Conservation (phyloP, 2,888 invertebrate species). For the Epicampocera succincta region DNA sequence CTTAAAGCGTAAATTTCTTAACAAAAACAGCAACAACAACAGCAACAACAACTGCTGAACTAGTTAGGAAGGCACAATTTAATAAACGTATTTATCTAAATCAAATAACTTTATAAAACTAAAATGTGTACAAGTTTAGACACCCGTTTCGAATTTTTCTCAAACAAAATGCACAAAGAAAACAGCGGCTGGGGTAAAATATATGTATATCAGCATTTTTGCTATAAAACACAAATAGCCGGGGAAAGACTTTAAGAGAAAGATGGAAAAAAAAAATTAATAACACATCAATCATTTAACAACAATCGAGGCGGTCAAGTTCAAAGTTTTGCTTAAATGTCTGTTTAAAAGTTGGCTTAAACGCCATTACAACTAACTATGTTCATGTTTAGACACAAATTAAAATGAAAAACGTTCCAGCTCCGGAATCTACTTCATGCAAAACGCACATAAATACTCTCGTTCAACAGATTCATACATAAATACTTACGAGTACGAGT, state of each 20-base stretch:
- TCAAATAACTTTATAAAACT: slow-evolving; percentile 30
- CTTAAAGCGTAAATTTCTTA: slow-evolving; percentile 67
- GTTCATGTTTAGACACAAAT: slow-evolving; percentile 34
- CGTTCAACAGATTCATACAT: neutral
- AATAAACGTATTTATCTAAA: slow-evolving; percentile 5
- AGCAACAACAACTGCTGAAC: slow-evolving; percentile 32
- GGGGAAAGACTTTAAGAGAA: slow-evolving; percentile 31
- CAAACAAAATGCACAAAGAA: slow-evolving; percentile 10
- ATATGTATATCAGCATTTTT: neutral
- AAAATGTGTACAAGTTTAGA: neutral
- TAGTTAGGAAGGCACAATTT: slow-evolving; percentile 35
- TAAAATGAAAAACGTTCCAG: slow-evolving; percentile 26
- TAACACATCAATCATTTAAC: slow-evolving; percentile 80
- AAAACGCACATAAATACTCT: slow-evolving; percentile 37
- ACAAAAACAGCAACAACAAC: slow-evolving; percentile 36
- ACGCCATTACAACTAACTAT: slow-evolving; percentile 55
- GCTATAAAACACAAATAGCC: neutral
- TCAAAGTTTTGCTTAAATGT: slow-evolving; percentile 74
- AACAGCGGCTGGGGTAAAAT: slow-evolving; percentile 61
- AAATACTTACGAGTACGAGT: too few species aligned
- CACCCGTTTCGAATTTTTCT: slow-evolving; percentile 6
- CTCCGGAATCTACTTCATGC: slow-evolving; percentile 23
- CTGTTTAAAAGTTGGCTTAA: slow-evolving; percentile 66
- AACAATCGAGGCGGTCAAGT: slow-evolving; percentile 79
- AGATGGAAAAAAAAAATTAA: slow-evolving; percentile 74